A percentile compares a stretch with the other conserved stretches of the same genome.
Conservation (phyloP, 35 echinoderm and acorn worm species). For the Holothuria glaberrima region DNA sequence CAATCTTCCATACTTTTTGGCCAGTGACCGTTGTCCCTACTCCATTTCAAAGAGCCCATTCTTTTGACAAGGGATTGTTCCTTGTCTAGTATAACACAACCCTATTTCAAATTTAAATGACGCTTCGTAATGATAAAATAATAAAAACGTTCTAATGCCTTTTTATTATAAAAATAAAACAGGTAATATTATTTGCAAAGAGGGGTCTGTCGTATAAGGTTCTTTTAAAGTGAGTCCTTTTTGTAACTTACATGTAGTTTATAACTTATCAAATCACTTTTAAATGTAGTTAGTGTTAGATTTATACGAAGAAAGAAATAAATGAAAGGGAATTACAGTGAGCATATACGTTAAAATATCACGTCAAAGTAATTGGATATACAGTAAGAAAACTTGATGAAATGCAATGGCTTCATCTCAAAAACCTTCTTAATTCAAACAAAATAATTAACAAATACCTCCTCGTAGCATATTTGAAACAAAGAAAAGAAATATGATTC, state of each 20-base stretch:
- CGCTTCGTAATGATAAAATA: too few relatives aligned
- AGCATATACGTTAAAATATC: not conserved
- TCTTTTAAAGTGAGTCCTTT: not conserved
- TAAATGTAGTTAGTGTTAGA: not conserved
- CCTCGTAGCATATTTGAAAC: not conserved
- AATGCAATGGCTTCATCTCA: not conserved
- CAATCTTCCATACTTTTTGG: too few relatives aligned
- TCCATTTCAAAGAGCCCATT: too few relatives aligned
- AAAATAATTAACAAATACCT: slow-evolving; percentile 13
- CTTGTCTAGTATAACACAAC: too few relatives aligned
- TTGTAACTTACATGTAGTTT: not conserved
- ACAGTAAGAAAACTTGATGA: not conserved
- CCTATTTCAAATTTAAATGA: too few relatives aligned
- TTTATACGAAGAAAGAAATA: not conserved
- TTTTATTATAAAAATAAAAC: too few relatives aligned
- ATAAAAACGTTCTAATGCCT: too few relatives aligned
- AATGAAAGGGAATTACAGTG: slow-evolving; percentile 9
- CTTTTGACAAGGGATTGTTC: too few relatives aligned
- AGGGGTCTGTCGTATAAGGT: too few relatives aligned
- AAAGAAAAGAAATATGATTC: slow-evolving; percentile 12
- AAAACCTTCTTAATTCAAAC: not conserved
- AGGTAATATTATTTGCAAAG: too few relatives aligned
- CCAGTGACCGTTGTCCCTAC: too few relatives aligned
- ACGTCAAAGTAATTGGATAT: slow-evolving; percentile 7
- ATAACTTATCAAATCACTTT: slow-evolving; percentile 4